Evolutionary conservation across 2,888 invertebrate genomes (phyloP), one percentile per base, ranked within the genome.

Genomic region (Megastigmus dorsalis): DNA sequence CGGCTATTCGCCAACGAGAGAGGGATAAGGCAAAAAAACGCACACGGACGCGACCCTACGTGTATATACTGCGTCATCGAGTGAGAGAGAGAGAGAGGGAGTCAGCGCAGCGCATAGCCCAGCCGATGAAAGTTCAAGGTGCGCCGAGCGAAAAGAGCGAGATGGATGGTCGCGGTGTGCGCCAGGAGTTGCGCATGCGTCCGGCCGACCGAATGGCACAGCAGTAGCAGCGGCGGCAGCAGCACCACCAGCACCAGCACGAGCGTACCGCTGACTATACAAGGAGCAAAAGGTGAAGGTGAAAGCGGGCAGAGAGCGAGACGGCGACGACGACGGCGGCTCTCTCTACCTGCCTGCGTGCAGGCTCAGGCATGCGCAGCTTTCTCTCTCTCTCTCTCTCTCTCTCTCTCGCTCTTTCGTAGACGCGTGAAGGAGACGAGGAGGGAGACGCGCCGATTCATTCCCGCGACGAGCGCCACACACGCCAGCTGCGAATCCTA

Each of bases 251-350:
- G 60, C 9, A 20, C 18, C 41, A 33, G 67, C 36, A 6, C n/a
- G 50, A 23, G 67, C 52, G 38, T 13, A 60, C 38, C 18, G 10
- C 9, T 18, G 20, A 3, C 13, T 28, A 9, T 54, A 18, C 33
- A 48, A 52, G 55, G 69, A 54, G 67, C 71, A 67, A 75, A 71
- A 75, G 75, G 75, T 75, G 75, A 75, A 75, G 75, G 75, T 75
- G 75, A 75, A 67, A 65, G 60, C 41, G 52, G 54, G 45, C 23
- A 28, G 13, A 15, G 26, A 48, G 38, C 41, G n/a, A 18, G 54
- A 54, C 41, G 20, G 18, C 18, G 48, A 3, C 7, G 2, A 18
- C 33, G 20, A 13, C 26, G 15, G 20, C 48, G 18, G 18, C 59
- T 36, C 18, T 33, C n/a, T 30, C 28, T 38, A 36, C 65, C 28